Conservation (phyloP, 2,797 vertebrate genomes). For the Emydoidea blandingii region DNA sequence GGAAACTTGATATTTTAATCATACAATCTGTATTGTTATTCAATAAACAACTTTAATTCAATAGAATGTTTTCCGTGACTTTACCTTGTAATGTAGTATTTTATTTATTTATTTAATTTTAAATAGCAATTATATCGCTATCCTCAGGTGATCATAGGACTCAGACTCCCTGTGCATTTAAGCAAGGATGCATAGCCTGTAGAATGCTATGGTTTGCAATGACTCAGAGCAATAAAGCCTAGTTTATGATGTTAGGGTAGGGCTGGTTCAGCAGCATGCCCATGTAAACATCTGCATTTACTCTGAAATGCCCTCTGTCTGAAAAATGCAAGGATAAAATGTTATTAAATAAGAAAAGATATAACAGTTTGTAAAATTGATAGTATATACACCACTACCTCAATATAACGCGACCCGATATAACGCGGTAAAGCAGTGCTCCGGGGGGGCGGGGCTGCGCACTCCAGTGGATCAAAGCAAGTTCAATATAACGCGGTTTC, state of each 20-base stretch:
- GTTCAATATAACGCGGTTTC: no score
- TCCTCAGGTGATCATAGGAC: neutral
- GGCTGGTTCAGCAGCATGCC: neutral
- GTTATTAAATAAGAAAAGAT: neutral
- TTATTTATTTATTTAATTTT: neutral
- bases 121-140: neutral
- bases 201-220: neutral
- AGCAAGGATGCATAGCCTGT: neutral
- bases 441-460: no score
- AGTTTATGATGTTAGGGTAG: neutral
- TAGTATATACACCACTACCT: neutral
- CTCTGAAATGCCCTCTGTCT: neutral
- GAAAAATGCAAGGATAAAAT: neutral
- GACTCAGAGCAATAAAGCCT: neutral
- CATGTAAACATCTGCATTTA: neutral
- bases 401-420: no score
- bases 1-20: neutral
- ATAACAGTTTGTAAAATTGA: neutral
- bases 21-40: accelerated
- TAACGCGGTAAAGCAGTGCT: no score
- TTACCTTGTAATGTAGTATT: neutral
- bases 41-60: neutral
- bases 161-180: neutral
- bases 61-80: neutral
- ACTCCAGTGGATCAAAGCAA: no score